Percentiles rank a stretch among this genome's conserved stretches.
Evolutionary conservation across 2,797 vertebrate species (phyloP).

Genomic region (Eulemur mongoz): DNA sequence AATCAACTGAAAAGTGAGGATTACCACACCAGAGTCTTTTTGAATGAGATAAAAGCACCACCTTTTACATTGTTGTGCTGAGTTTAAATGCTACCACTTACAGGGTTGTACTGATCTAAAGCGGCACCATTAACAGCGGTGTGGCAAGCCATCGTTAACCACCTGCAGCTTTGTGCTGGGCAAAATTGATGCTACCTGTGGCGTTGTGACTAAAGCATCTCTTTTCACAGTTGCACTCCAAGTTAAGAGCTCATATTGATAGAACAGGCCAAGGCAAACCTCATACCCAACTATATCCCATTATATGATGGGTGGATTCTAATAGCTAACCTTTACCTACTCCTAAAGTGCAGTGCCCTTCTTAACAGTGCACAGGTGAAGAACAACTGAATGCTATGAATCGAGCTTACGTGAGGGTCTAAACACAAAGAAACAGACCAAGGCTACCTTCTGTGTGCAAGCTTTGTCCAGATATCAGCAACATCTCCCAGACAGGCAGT

Average conservation of each 20-base stretch:
- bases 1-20: conserved; percentile 63
- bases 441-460: conserved; percentile 10
- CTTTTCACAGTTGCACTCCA: conserved; percentile 77
- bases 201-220: conserved; percentile 71
- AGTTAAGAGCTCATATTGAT: conserved; percentile 68
- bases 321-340: neutral
- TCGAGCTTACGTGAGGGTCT: neutral
- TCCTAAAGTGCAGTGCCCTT: neutral
- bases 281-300: neutral
- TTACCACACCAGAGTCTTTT: conserved; percentile 52
- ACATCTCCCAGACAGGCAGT: conserved; percentile 41
- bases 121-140: conserved; percentile 71
- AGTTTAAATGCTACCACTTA: conserved; percentile 73
- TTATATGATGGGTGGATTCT: neutral
- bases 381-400: neutral
- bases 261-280: neutral
- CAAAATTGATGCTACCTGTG: conserved; percentile 74
- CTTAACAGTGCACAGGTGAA: neutral
- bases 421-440: conserved; percentile 54
- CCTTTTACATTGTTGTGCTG: conserved; percentile 52
- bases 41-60: conserved; percentile 57
- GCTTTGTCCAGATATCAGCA: conserved; percentile 49
- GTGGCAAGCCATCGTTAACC: conserved; percentile 78
- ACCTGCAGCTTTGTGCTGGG: conserved; percentile 74
- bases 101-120: conserved; percentile 73